phyloP scores from a whole-genome alignment of 2,888 invertebrate genomes.

The Malthinus seriepunctatus region DNA sequence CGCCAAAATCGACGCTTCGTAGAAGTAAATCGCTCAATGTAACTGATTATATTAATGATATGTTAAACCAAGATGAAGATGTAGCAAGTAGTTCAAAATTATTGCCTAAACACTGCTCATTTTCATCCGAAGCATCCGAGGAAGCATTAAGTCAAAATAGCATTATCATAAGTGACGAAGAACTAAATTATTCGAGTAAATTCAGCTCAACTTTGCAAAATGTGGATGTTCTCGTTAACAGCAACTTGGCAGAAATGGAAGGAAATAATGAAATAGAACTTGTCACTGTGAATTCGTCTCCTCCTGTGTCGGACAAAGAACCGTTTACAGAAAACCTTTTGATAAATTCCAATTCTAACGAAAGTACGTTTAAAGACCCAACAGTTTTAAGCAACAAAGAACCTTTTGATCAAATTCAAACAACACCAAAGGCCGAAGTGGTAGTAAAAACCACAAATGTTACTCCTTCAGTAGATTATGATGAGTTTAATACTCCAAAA shows the following conservation, averaged over 20 bases:
- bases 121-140: slow-evolving; percentile 6
- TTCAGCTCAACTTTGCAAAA: slow-evolving; percentile 46
- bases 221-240: background rate
- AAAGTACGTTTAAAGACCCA: background rate
- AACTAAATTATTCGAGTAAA: slow-evolving; percentile 63
- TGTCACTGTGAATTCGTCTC: background rate
- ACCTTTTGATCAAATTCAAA: background rate
- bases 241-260: background rate
- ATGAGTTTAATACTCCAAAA: slow-evolving; percentile 61
- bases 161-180: slow-evolving; percentile 60
- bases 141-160: slow-evolving; percentile 13
- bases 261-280: background rate
- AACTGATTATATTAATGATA: slow-evolving; percentile 5
- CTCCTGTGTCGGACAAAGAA: background rate
- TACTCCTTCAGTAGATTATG: slow-evolving; percentile 64
- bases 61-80: background rate
- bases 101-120: background rate
- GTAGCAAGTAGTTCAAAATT: background rate
- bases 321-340: background rate
- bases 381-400: background rate
- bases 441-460: slow-evolving; percentile 60
- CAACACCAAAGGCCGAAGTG: slow-evolving; percentile 55
- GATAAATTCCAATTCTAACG: background rate
- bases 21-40: slow-evolving; percentile 13
- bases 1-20: background rate